Percentiles rank a stretch among this genome's conserved stretches.
Conservation (phyloP, 2,113 vertebrate genomes). For the Lamprotornis superbus region DNA sequence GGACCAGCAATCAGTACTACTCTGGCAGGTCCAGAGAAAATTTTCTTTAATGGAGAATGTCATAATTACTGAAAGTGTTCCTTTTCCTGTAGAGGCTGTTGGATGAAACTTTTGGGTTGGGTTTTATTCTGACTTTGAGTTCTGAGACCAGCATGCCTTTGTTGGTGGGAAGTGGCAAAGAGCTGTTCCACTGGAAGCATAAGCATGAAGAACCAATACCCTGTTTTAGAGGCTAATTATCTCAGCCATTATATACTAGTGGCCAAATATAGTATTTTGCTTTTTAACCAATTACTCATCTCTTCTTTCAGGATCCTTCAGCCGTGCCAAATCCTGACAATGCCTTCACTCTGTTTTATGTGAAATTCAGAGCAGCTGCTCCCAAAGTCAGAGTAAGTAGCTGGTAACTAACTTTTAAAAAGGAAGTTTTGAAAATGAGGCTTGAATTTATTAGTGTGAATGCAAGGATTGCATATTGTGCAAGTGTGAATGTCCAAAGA, state of each 20-base stretch:
- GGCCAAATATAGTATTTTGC: not conserved
- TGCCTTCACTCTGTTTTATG: constrained; percentile 95
- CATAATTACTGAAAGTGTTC: not conserved
- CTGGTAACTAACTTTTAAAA: not conserved
- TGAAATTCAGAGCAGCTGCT: constrained; percentile 94
- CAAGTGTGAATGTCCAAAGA: not conserved
- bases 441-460: not conserved
- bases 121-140: not conserved
- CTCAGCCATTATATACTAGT: not conserved
- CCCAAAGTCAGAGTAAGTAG: constrained; percentile 94
- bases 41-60: not conserved
- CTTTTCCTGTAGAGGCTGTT: not conserved
- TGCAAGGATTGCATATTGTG: not conserved
- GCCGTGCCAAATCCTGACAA: constrained; percentile 88
- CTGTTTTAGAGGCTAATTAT: not conserved
- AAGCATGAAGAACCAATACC: not conserved
- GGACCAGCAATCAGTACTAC: not conserved
- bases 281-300: constrained; percentile 32
- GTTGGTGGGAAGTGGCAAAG: not conserved
- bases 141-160: not conserved
- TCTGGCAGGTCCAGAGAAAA: not conserved
- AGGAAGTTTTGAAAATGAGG: not conserved
- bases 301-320: constrained; percentile 84
- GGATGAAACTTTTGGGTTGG: not conserved
- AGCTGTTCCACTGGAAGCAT: not conserved